Percentiles rank a stretch among this genome's conserved stretches.
These are phyloP conservation scores for Silurus glanis DNA, from an alignment of 2,113 vertebrate genomes.

Conservation along the genomic window DNA sequence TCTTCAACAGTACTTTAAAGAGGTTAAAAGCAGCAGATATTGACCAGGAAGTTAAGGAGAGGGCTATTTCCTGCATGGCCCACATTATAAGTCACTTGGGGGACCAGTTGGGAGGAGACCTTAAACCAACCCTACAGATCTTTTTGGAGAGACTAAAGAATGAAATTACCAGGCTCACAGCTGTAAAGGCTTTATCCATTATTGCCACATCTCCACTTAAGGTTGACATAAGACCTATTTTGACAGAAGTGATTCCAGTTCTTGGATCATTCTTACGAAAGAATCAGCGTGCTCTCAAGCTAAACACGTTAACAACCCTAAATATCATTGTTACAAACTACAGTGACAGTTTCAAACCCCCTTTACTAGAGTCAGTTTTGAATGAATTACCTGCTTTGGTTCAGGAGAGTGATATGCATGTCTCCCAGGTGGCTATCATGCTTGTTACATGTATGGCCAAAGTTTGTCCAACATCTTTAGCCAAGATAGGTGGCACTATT, in stretches of 20 bases:
- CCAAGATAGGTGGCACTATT: constrained; percentile 75
- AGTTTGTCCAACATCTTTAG: constrained; percentile 78
- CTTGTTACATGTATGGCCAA: constrained; percentile 81
- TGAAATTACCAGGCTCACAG: constrained; percentile 88
- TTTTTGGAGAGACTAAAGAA: constrained; percentile 89
- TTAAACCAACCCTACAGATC: constrained; percentile 80
- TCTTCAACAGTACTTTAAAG: constrained; percentile 79
- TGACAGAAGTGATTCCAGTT: constrained; percentile 81
- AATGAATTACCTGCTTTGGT: constrained; percentile 82
- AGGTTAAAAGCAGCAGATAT: constrained; percentile 89
- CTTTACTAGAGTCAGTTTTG: constrained; percentile 77
- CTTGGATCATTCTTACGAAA: constrained; percentile 88
- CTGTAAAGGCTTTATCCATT: constrained; percentile 82
- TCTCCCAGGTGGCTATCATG: constrained; percentile 84
- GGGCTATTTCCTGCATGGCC: constrained; percentile 90
- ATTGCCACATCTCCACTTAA: constrained; percentile 79
- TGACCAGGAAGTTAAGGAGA: constrained; percentile 93
- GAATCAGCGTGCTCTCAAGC: constrained; percentile 85
- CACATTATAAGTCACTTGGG: constrained; percentile 84
- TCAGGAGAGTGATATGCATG: constrained; percentile 87
- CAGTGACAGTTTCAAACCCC: constrained; percentile 76
- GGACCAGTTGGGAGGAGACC: constrained; percentile 79
- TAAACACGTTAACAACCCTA: constrained; percentile 81
- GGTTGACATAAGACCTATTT: constrained; percentile 79
- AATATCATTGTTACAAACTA: constrained; percentile 82